Base-by-base conservation (phyloP, 2,113 vertebrate genomes). In the Megaleporinus macrocephalus region DNA sequence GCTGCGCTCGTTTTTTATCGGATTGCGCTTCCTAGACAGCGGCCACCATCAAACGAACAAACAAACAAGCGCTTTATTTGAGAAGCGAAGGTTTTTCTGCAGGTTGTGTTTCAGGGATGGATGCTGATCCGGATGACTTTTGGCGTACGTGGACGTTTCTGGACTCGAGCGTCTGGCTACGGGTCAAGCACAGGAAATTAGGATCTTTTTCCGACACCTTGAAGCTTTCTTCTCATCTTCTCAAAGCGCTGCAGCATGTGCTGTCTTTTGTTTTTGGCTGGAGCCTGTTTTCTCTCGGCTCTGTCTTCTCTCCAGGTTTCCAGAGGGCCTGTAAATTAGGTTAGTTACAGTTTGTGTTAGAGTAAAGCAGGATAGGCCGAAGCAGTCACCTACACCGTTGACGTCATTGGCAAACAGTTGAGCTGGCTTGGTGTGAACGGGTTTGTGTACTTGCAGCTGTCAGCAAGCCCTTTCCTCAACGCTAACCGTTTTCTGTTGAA, bases 121-220 rank as follows among this genome's bases (percentile, higher is more conserved):
- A 68, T 83, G 61, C 49, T 14, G 53, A 61, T 22, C 47, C 33
- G 51, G 27, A 61, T 9, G 1, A 6, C 13, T 27, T 30, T 63
- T 27, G 59, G 61, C 14, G 15, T 68, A 53, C 68, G 62, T 57
- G 26, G 47, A 22, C 65, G 57, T 27, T 27, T n/a, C 74, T 59
- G 30, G 13, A 24, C 33, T 49, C 26, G 66, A 76, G 33, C 24
- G 20, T 36, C 70, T 66, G 74, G 73, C 47, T 81, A 16, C 14
- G 49, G 51, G 53, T 78, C 20, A 57, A 55, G 49, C 49, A 18
- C 68, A 61, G 61, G 79, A 68, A 78, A 81, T 80, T 68, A 62
- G 55, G 41, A 80, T 27, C 69, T 68, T 61, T 81, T 77, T 81
- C 73, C 44, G 61, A 80, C 77, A 84, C 72, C 65, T 84, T 68